A percentile compares a stretch with the other conserved stretches of the same genome.
These are phyloP conservation scores for Anarrhichthys ocellatus DNA, from an alignment of 2,113 vertebrate species.

Conservation along the genomic window DNA sequence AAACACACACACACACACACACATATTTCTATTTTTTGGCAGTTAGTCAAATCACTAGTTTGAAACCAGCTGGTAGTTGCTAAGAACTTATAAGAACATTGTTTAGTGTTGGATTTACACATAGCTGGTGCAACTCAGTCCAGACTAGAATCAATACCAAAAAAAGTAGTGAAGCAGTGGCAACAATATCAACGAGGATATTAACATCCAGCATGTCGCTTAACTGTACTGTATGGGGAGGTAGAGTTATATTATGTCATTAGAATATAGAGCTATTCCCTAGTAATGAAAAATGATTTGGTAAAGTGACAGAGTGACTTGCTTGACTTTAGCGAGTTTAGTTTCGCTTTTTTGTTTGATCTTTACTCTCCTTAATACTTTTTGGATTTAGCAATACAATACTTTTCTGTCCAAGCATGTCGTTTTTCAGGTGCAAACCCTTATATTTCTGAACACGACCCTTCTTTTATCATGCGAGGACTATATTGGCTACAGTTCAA, in stretches of 20 bases:
- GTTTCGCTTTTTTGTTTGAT: neutral
- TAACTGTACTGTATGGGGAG: neutral
- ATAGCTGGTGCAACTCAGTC: too few species aligned
- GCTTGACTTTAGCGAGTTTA: neutral
- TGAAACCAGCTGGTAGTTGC: too few species aligned
- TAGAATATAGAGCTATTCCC: neutral
- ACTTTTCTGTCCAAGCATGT: neutral
- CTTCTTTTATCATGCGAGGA: neutral
- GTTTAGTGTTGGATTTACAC: too few species aligned
- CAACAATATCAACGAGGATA: neutral
- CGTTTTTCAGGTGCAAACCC: neutral
- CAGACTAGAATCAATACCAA: neutral
- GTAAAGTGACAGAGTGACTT: neutral
- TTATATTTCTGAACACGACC: conserved; percentile 2
- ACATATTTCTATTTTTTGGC: too few species aligned
- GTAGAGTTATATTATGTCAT: too few species aligned
- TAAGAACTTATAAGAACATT: too few species aligned
- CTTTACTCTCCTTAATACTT: neutral
- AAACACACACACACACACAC: too few species aligned
- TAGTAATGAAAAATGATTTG: neutral
- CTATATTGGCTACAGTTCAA: neutral
- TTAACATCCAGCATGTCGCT: neutral
- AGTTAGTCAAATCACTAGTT: too few species aligned
- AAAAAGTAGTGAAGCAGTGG: neutral
- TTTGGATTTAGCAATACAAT: neutral